phyloP scores from a whole-genome alignment of 35 echinoderm and acorn worm genomes.

The Anneissia japonica region DNA sequence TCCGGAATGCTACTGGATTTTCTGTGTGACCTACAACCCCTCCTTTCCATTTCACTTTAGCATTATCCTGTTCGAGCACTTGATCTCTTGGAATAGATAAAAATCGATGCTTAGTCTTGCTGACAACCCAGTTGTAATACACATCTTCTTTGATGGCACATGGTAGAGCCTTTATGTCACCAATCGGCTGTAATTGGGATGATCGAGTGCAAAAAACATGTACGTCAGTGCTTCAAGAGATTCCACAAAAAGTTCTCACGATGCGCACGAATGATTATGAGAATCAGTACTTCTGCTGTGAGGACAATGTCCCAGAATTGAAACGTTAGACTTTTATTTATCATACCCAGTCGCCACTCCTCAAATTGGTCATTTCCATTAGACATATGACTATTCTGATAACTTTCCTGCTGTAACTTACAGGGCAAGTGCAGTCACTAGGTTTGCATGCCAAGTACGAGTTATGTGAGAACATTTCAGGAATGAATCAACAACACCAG shows the following conservation, averaged over 20 bases:
- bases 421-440: no score
- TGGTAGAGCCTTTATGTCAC: constrained; percentile 19
- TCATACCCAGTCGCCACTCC: neutral
- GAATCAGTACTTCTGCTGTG: neutral
- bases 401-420: neutral
- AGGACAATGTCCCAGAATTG: neutral
- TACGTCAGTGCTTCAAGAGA: constrained; percentile 11
- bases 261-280: neutral
- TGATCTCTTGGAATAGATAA: constrained; percentile 9
- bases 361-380: no score
- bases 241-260: constrained; percentile 8
- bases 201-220: constrained; percentile 7
- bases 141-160: neutral
- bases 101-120: constrained; percentile 6
- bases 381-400: neutral
- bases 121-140: constrained; percentile 15
- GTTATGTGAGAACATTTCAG: neutral
- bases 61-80: constrained; percentile 22
- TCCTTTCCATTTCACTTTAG: constrained; percentile 21
- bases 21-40: constrained; percentile 7
- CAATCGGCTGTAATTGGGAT: constrained; percentile 20
- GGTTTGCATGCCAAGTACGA: neutral
- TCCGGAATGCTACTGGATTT: constrained; percentile 1
- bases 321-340: neutral
- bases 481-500: neutral